Percentiles rank a stretch among this genome's conserved stretches.
These are phyloP conservation scores for Fulmarus glacialis DNA, from an alignment of 2,113 vertebrate genomes.

Conservation along the genomic window DNA sequence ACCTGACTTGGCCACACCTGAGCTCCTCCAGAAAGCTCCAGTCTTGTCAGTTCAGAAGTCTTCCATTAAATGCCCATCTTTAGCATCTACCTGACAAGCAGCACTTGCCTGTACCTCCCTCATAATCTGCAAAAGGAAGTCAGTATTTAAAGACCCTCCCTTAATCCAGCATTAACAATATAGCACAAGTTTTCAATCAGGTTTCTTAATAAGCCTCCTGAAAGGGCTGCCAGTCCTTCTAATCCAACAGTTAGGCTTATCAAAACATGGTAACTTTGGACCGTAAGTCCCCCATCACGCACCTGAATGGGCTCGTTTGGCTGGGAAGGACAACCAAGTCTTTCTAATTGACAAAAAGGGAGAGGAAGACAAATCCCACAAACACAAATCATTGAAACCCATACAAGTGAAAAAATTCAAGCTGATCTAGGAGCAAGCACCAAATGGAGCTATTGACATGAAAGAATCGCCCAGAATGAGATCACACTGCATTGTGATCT, in stretches of 20 bases:
- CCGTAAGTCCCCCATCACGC: fast-evolving
- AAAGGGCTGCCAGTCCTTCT: neutral
- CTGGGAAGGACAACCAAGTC: neutral
- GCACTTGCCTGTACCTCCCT: neutral
- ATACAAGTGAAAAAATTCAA: neutral
- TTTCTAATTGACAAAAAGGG: neutral
- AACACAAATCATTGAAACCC: neutral
- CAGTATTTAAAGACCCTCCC: neutral
- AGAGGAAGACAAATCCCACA: neutral
- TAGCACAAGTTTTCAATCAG: neutral
- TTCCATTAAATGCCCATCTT: neutral
- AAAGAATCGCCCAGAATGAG: neutral
- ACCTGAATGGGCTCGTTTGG: neutral
- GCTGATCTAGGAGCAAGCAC: neutral
- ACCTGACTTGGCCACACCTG: neutral
- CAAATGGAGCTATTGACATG: neutral
- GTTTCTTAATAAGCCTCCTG: neutral
- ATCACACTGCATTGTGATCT: neutral
- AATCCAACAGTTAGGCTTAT: neutral
- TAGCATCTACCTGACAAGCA: neutral
- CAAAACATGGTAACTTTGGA: neutral
- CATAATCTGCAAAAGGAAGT: neutral
- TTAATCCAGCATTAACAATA: neutral
- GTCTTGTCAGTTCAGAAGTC: neutral
- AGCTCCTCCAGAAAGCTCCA: neutral